phyloP scores from a whole-genome alignment of 2,797 vertebrate species.

The Callimico goeldii region DNA sequence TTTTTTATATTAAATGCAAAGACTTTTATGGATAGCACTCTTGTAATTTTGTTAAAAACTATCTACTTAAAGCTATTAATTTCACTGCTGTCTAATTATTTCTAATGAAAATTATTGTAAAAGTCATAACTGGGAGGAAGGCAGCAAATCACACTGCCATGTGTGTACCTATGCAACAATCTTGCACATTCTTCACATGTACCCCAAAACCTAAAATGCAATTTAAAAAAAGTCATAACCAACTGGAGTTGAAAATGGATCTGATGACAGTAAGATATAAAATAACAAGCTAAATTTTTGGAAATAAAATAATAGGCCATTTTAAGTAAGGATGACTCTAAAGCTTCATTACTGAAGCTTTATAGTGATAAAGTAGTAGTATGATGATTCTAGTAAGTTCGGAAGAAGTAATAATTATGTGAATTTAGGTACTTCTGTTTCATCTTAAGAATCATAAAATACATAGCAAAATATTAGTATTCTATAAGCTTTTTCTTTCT shows the following conservation, averaged over 20 bases:
- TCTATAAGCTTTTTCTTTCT: not conserved
- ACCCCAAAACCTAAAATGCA: too few species aligned
- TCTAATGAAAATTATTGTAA: not conserved
- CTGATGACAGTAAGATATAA: not conserved
- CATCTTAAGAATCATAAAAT: constrained; percentile 13
- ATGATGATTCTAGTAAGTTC: not conserved
- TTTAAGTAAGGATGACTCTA: not conserved
- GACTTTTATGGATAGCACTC: not conserved
- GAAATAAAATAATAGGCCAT: not conserved
- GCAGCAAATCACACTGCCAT: too few species aligned
- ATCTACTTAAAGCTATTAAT: not conserved
- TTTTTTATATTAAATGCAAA: constrained; percentile 48
- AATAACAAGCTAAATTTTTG: constrained; percentile 8
- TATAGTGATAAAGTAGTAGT: not conserved
- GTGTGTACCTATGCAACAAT: too few species aligned
- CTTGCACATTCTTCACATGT: too few species aligned
- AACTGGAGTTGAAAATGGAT: not conserved
- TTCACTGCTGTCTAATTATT: constrained; percentile 18
- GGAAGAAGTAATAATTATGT: constrained; percentile 10
- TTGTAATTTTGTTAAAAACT: constrained; percentile 18
- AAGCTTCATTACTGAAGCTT: not conserved
- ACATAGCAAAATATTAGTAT: not conserved
- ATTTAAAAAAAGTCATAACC: not conserved
- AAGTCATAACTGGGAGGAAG: not conserved
- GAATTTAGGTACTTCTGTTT: constrained; percentile 10